A percentile compares a stretch with the other conserved stretches of the same genome.
These are phyloP conservation scores for Phoxinus dragarum DNA, from an alignment of 2,797 vertebrate genomes.

Conservation along the genomic window DNA sequence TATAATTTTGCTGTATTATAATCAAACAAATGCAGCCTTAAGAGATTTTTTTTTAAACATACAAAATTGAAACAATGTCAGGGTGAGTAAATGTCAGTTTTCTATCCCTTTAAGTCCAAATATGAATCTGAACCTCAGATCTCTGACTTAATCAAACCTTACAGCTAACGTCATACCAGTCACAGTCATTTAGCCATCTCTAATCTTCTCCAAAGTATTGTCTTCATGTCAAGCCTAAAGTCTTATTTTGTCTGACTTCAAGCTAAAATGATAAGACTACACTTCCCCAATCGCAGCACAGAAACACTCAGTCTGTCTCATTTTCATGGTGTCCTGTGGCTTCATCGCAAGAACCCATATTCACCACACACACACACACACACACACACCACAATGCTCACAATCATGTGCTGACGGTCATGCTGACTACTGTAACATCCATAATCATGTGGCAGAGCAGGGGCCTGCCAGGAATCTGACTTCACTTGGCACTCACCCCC, in stretches of 20 bases:
- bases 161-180: background rate
- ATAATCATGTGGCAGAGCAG: conserved; percentile 9
- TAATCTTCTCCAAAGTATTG: conserved; percentile 7
- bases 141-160: background rate
- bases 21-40: background rate
- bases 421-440: background rate
- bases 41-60: background rate
- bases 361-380: background rate
- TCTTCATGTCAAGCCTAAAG: background rate
- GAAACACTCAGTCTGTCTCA: conserved; percentile 8
- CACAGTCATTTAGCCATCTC: conserved; percentile 2
- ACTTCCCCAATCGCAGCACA: background rate
- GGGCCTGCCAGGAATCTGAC: conserved; percentile 14
- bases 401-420: background rate
- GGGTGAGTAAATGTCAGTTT: background rate
- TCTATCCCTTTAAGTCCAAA: background rate
- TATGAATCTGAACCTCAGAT: conserved; percentile 1
- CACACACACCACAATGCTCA: background rate
- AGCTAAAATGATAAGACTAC: background rate
- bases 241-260: conserved; percentile 12
- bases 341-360: conserved; percentile 18
- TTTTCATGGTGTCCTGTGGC: conserved; percentile 17
- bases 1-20: too few relatives aligned
- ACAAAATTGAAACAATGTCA: background rate
- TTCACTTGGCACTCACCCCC: conserved; percentile 31